phyloP scores from a whole-genome alignment of 2,113 vertebrate genomes.

The Brachypodius melanocephalos region DNA sequence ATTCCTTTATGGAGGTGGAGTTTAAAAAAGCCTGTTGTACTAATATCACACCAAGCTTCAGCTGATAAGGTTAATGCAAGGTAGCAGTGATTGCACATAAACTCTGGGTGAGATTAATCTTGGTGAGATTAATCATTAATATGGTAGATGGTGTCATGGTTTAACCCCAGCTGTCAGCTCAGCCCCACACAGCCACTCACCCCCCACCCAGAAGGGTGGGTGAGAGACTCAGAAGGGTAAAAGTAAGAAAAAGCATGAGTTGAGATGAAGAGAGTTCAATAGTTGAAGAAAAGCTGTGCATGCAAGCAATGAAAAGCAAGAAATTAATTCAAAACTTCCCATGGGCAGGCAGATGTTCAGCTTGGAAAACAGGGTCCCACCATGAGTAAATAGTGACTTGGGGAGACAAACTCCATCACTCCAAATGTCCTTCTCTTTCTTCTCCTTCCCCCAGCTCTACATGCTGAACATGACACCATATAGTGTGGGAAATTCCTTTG shows the following conservation, averaged over 20 bases:
- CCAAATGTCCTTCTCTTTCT: not conserved
- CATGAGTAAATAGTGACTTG: rapidly evolving
- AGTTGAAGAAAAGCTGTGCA: not conserved
- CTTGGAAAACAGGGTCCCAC: not conserved
- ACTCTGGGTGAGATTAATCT: not conserved
- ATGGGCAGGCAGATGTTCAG: not conserved
- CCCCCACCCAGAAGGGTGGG: rapidly evolving
- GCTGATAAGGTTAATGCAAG: not conserved
- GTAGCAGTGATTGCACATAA: not conserved
- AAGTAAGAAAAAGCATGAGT: not conserved
- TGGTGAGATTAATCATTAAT: not conserved
- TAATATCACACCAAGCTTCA: not conserved
- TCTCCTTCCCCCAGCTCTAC: not conserved
- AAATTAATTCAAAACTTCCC: not conserved
- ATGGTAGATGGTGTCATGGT: not conserved
- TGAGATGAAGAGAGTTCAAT: not conserved
- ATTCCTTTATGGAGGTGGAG: not conserved
- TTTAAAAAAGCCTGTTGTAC: not conserved
- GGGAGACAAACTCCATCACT: not conserved
- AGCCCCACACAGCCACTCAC: rapidly evolving
- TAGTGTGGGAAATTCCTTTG: not conserved
- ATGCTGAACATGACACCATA: not conserved
- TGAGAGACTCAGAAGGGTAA: not conserved
- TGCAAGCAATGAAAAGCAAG: not conserved
- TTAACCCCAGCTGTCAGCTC: not conserved